phyloP scores from a whole-genome alignment of 2,797 vertebrate species.

The Linurgus olivaceus region DNA sequence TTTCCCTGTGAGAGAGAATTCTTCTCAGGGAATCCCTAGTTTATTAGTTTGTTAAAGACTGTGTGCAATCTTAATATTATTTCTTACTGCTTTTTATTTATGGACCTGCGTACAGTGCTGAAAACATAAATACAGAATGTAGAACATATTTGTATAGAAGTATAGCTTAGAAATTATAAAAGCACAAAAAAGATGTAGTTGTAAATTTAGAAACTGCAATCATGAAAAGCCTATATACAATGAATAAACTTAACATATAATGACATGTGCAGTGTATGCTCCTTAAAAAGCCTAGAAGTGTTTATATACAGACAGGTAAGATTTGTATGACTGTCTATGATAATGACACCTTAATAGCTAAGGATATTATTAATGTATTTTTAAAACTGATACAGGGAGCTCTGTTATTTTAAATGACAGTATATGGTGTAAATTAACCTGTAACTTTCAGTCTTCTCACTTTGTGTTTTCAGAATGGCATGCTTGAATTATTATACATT shows the following conservation, averaged over 20 bases:
- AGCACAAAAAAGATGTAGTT: not conserved
- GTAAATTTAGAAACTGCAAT: not conserved
- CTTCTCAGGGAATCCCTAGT: not conserved
- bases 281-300: not conserved
- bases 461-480: not conserved
- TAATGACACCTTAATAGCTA: not conserved
- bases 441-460: not conserved
- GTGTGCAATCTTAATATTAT: not conserved
- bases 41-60: not conserved
- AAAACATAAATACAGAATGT: not conserved
- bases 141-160: not conserved
- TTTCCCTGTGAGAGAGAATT: not conserved
- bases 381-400: not conserved
- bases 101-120: not conserved
- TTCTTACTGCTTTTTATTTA: not conserved
- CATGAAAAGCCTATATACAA: not conserved
- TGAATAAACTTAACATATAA: not conserved
- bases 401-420: not conserved
- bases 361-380: not conserved
- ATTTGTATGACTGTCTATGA: not conserved
- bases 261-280: not conserved
- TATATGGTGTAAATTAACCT: not conserved
- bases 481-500: not conserved
- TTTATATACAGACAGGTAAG: conserved; percentile 1
- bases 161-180: not conserved